phyloP scores from a whole-genome alignment of 2,888 invertebrate species.

The Boloria euphrosyne region DNA sequence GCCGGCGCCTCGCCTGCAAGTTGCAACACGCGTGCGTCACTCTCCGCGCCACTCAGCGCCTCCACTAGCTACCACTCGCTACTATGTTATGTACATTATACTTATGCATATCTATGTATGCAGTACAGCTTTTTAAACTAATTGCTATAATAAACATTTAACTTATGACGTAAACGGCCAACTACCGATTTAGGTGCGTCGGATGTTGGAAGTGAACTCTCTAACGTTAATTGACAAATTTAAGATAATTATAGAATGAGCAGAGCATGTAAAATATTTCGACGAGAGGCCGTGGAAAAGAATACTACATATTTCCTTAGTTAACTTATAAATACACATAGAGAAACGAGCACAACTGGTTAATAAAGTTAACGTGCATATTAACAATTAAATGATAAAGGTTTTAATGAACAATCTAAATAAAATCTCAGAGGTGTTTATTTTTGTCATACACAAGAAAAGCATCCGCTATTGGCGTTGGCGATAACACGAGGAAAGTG shows the following conservation, averaged over 20 bases:
- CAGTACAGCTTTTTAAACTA: not conserved
- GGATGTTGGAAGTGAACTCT: conserved; percentile 2
- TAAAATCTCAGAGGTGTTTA: no score
- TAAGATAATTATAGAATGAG: not conserved
- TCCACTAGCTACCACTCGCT: conserved; percentile 21
- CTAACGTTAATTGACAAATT: conserved; percentile 2
- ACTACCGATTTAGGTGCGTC: conserved; percentile 4
- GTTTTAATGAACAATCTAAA: no score
- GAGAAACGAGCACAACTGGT: not conserved
- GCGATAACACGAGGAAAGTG: no score
- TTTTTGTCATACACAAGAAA: no score
- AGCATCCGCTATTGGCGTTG: no score
- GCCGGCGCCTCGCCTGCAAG: conserved; percentile 29
- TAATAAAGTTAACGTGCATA: not conserved
- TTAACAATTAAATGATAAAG: not conserved
- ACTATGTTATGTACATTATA: conserved; percentile 7
- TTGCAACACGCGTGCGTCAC: conserved; percentile 18
- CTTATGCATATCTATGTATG: conserved; percentile 1
- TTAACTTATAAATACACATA: no score
- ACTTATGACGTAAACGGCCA: not conserved
- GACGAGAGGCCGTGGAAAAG: not conserved
- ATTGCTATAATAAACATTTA: not conserved
- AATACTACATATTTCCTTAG: no score
- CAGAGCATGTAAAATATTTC: not conserved
- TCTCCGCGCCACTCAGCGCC: not conserved